Base-by-base conservation (phyloP, 64 coral and sea anemone species). In the Pocillopora damicornis region DNA sequence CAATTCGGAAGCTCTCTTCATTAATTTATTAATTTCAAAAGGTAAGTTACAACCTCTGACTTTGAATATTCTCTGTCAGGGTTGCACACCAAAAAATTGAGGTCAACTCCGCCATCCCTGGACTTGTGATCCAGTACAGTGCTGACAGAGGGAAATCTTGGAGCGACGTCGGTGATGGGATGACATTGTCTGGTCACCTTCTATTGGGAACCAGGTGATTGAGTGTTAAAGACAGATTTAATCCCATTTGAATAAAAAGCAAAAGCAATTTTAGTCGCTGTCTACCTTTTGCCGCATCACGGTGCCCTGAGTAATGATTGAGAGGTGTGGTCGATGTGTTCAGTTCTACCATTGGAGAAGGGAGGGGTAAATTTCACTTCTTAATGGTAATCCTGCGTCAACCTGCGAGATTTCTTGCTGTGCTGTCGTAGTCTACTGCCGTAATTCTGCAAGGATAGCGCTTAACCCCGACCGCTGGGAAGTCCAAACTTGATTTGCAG, bases 51-150 rank as follows among this genome's bases (percentile, higher is more conserved):
- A 66, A 30, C 15, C 35, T 64, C 9, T 18, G 62, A 60, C 42
- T 63, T 61, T 25, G 45, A 5, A 60, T 14, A 9, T 57, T 75
- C 61, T 22, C 56, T 13, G 17, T 20, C 35, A 96, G 94, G 73
- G 77, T 96, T 56, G 59, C 77, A 56, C 57, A 63, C 59, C 87
- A 88, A 26, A 83, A 57, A 73, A 87, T 90, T 73, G 79, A 83
- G 37, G 78, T 88, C n/a, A 90, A 96, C 74, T 88, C 89, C 15
- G 94, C 94, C 0, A 59, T 96, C 18, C 94, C 94, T 34, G 94
- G 94, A 35, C 91, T 96, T 20, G 13, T 75, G 63, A 80, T 96
- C 15, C 94, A 96, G 82, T 96, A 81, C 88, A 96, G 94, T 69
- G 88, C 51, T 18, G 91, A 96, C 81, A 57, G 80, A 15, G 94